These are phyloP conservation scores for Neodiprion lecontei DNA, from an alignment of 1,140 invertebrate species.

Conservation along the genomic window DNA sequence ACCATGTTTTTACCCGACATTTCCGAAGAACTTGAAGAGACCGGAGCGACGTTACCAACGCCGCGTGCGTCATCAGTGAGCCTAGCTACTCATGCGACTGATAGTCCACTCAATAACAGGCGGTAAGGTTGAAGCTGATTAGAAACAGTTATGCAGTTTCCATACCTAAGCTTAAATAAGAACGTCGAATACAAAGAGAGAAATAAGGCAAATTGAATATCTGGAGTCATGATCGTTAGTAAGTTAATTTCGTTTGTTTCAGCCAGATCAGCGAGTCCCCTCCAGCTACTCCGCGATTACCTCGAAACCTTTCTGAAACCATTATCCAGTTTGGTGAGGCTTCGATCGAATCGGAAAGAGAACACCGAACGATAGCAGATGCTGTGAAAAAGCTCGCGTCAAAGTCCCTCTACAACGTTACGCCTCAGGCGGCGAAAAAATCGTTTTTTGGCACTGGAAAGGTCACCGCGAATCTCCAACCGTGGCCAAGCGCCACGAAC, in stretches of 20 bases:
- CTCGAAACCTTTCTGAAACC: conserved; percentile 51
- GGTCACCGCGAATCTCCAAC: conserved; percentile 40
- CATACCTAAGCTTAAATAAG: background rate
- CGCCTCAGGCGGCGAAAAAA: conserved; percentile 39
- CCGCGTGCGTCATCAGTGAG: conserved; percentile 47
- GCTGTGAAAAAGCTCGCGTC: conserved; percentile 45
- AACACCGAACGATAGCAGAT: conserved; percentile 32
- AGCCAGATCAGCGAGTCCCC: conserved; percentile 56
- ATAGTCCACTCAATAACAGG: conserved; percentile 44
- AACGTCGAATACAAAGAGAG: no score
- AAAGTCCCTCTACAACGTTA: conserved; percentile 28
- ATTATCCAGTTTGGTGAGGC: conserved; percentile 45
- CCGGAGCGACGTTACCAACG: conserved; percentile 35
- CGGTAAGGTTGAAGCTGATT: conserved; percentile 41
- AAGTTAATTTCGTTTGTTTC: conserved; percentile 56
- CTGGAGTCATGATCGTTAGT: conserved; percentile 31
- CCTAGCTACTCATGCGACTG: conserved; percentile 40
- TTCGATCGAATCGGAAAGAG: conserved; percentile 36
- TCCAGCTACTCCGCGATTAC: conserved; percentile 45
- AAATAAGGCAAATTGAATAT: background rate
- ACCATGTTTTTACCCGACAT: conserved; percentile 68
- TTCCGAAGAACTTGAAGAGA: conserved; percentile 65
- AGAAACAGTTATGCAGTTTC: background rate
- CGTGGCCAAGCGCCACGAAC: conserved; percentile 53
- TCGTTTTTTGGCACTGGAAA: conserved; percentile 44